A percentile compares a stretch with the other conserved stretches of the same genome.
phyloP scores from a whole-genome alignment of 2,888 invertebrate species.

The Cyrtodaria siliqua region DNA sequence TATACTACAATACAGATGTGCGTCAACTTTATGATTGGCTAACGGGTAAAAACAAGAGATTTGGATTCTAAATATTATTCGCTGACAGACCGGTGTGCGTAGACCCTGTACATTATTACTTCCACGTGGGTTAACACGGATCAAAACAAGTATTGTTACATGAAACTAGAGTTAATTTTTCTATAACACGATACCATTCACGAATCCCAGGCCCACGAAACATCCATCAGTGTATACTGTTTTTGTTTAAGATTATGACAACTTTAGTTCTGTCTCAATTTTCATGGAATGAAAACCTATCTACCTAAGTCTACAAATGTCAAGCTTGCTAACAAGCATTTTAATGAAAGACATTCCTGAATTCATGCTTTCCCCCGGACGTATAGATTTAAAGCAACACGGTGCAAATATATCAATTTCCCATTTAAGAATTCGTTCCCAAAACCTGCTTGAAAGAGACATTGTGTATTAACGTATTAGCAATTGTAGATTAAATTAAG shows the following conservation, averaged over 20 bases:
- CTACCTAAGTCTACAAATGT: slow-evolving; percentile 32
- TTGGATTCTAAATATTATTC: slow-evolving; percentile 33
- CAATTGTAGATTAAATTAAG: slow-evolving; percentile 33
- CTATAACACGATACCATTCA: slow-evolving; percentile 37
- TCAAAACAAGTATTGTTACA: slow-evolving; percentile 55
- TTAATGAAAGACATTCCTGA: slow-evolving; percentile 38
- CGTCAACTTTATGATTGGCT: slow-evolving; percentile 53
- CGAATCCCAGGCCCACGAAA: slow-evolving; percentile 9
- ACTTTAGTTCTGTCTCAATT: slow-evolving; percentile 45
- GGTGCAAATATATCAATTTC: slow-evolving; percentile 45
- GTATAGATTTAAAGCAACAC: slow-evolving; percentile 7
- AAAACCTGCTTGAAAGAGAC: slow-evolving; percentile 28
- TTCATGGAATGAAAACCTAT: slow-evolving; percentile 41
- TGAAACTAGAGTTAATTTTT: slow-evolving; percentile 27
- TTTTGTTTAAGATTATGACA: slow-evolving; percentile 50
- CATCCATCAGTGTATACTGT: slow-evolving; percentile 19
- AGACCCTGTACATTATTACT: slow-evolving; percentile 25
- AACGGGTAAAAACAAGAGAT: slow-evolving; percentile 59
- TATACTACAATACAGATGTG: slow-evolving; percentile 19
- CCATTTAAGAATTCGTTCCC: slow-evolving; percentile 35
- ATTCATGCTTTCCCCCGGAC: slow-evolving; percentile 15
- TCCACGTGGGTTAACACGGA: slow-evolving; percentile 30
- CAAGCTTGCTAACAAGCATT: slow-evolving; percentile 38
- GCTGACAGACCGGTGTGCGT: slow-evolving; percentile 22
- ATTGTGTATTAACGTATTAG: slow-evolving; percentile 40